These are phyloP conservation scores for Diadumene lineata DNA, from an alignment of 92 coral and sea anemone species.

Conservation along the genomic window DNA sequence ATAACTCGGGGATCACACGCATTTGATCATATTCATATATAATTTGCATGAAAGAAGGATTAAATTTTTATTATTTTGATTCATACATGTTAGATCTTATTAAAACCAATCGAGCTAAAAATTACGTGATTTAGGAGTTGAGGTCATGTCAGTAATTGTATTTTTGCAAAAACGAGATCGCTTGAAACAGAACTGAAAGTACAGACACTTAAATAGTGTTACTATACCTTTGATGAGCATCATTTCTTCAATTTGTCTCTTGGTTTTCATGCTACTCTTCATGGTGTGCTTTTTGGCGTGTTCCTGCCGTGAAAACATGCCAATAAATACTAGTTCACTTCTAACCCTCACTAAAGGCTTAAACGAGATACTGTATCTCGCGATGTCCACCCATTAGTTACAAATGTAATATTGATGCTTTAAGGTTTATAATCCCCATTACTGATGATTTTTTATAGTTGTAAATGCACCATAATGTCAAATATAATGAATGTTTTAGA, in stretches of 20 bases:
- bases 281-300: slow-evolving; percentile 89
- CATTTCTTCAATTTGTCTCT: slow-evolving; percentile 87
- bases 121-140: too few species aligned
- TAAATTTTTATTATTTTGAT: too few species aligned
- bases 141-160: neutral
- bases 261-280: slow-evolving; percentile 87
- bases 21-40: too few species aligned
- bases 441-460: neutral
- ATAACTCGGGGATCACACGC: too few species aligned
- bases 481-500: neutral
- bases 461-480: neutral
- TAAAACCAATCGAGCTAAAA: too few species aligned
- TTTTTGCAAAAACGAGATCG: too few species aligned
- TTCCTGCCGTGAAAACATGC: slow-evolving; percentile 39
- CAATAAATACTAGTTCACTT: neutral
- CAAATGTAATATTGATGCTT: neutral
- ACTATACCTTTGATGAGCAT: slow-evolving; percentile 75
- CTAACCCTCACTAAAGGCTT: too few species aligned
- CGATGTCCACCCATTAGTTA: neutral
- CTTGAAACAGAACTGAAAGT: neutral
- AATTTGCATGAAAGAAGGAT: too few species aligned
- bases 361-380: neutral
- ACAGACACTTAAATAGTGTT: neutral
- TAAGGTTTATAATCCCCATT: slow-evolving; percentile 1
- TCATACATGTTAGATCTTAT: too few species aligned